These are phyloP conservation scores for Plectus sambesii DNA, from an alignment of 1,140 invertebrate species.

Conservation along the genomic window DNA sequence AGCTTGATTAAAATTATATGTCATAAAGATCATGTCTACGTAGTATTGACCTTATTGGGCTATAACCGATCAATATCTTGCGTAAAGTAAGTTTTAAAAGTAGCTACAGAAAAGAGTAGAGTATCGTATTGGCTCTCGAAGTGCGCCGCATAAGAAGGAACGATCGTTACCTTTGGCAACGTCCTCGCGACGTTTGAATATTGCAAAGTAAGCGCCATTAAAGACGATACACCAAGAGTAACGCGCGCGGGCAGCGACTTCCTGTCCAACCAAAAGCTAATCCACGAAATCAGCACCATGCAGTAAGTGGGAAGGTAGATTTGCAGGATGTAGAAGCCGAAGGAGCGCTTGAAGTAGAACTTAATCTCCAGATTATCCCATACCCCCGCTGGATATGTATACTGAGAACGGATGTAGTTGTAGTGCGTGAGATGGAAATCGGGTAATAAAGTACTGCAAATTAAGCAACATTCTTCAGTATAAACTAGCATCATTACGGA, in stretches of 20 bases:
- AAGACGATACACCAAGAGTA: slow-evolving; percentile 38
- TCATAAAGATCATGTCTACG: too few species aligned
- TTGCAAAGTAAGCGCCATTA: slow-evolving; percentile 43
- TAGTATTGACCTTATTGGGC: too few species aligned
- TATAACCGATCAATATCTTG: too few species aligned
- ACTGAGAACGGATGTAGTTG: slow-evolving; percentile 36
- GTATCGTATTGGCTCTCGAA: too few species aligned
- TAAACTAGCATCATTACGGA: too few species aligned
- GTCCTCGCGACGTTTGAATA: slow-evolving; percentile 39
- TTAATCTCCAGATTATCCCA: slow-evolving; percentile 47
- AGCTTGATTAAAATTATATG: too few species aligned
- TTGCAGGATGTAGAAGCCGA: slow-evolving; percentile 51
- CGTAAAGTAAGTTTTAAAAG: neutral
- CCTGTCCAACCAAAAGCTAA: slow-evolving; percentile 42
- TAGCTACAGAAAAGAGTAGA: neutral
- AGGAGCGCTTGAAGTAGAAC: slow-evolving; percentile 48
- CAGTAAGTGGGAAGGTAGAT: slow-evolving; percentile 48
- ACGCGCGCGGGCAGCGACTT: slow-evolving; percentile 29
- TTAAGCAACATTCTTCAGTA: too few species aligned
- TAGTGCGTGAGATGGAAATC: slow-evolving; percentile 40
- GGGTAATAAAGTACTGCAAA: too few species aligned
- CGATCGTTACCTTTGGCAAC: slow-evolving; percentile 41
- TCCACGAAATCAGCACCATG: slow-evolving; percentile 44
- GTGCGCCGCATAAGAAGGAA: too few species aligned
- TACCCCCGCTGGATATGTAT: slow-evolving; percentile 41